A percentile compares a stretch with the other conserved stretches of the same genome.
Conservation (phyloP, 2,113 vertebrate species). For the Centropristis striata region DNA sequence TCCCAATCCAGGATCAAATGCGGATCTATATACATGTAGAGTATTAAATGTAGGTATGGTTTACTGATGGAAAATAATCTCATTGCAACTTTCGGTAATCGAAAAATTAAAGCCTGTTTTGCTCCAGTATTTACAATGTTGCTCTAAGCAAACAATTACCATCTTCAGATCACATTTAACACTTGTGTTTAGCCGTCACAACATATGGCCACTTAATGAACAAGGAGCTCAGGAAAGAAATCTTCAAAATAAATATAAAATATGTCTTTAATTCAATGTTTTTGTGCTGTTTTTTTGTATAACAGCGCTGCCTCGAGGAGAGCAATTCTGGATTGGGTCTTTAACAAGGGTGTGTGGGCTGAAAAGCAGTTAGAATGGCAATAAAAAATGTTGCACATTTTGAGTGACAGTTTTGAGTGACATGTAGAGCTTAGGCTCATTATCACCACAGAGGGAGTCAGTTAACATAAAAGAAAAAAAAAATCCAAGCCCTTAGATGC, state of each 20-base stretch:
- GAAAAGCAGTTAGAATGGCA: constrained; percentile 15
- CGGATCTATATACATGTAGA: constrained; percentile 20
- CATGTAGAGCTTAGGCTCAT: constrained; percentile 19
- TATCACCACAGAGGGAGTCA: constrained; percentile 23
- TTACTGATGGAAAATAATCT: constrained; percentile 34
- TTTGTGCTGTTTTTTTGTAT: neutral
- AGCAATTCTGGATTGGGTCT: constrained; percentile 62
- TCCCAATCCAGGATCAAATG: constrained; percentile 51
- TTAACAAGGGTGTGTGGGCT: constrained; percentile 7
- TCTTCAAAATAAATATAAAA: constrained; percentile 6
- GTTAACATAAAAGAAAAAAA: constrained; percentile 31
- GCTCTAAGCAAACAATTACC: neutral
- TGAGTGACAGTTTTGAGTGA: constrained; percentile 24
- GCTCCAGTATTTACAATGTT: constrained; percentile 47
- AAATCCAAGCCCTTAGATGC: constrained; percentile 61
- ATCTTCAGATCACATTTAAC: constrained; percentile 7
- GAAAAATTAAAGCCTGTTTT: constrained; percentile 18
- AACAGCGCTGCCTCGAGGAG: constrained; percentile 11
- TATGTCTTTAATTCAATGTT: neutral
- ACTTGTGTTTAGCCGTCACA: neutral
- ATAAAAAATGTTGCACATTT: constrained; percentile 9
- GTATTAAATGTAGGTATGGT: neutral
- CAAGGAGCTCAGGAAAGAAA: neutral
- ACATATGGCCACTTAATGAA: neutral
- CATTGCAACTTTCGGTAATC: neutral